phyloP scores from a whole-genome alignment of 2,888 invertebrate genomes.

The Arrhopalites spinosus region DNA sequence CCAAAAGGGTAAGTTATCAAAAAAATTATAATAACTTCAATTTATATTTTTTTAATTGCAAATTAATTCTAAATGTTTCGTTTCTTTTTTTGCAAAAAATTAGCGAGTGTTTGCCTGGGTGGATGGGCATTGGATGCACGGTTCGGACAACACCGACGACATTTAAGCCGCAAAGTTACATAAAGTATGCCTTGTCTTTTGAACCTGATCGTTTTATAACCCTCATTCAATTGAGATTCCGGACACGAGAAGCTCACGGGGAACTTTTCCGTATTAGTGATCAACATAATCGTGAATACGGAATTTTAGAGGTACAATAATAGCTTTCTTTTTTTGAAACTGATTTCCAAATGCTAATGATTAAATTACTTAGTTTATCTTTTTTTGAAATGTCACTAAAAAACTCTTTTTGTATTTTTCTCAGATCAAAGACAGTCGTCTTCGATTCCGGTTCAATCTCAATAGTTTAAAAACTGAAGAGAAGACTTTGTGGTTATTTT shows the following conservation, averaged over 20 bases:
- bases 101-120: too few species aligned
- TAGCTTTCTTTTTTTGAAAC: neutral
- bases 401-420: too few species aligned
- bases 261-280: constrained; percentile 92
- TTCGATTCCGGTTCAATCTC: constrained; percentile 90
- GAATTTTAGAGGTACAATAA: constrained; percentile 74
- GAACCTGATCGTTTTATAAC: constrained; percentile 91
- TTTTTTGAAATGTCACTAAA: too few species aligned
- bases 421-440: constrained; percentile 84
- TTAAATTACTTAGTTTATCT: too few species aligned
- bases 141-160: constrained; percentile 86
- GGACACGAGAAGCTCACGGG: constrained; percentile 90
- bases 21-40: too few species aligned
- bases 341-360: neutral
- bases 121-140: constrained; percentile 85
- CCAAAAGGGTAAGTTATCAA: too few species aligned
- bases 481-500: constrained; percentile 85
- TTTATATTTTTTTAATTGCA: too few species aligned
- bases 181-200: constrained; percentile 94
- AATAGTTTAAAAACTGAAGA: constrained; percentile 90
- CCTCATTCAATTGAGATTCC: constrained; percentile 89
- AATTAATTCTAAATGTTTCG: too few species aligned
- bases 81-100: too few species aligned
- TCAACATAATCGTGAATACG: constrained; percentile 91
- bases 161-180: constrained; percentile 91